Evolutionary conservation across 1,140 invertebrate species (phyloP), one percentile per base, ranked within the genome.

Genomic region (Helicoverpa armigera): DNA sequence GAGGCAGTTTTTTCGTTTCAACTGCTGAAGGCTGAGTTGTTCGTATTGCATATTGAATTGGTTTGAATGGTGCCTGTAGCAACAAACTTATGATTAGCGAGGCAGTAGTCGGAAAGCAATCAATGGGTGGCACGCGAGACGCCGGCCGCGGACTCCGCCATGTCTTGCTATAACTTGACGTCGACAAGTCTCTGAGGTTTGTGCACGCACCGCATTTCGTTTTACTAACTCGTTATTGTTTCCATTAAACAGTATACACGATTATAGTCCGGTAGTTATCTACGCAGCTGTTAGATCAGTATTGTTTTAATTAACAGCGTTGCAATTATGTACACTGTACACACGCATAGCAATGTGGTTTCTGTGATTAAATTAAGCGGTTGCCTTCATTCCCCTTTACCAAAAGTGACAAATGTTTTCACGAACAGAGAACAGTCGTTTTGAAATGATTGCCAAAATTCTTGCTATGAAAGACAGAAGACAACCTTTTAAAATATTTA

Each of bases 31-130:
- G 63, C 16, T 65, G 35, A 18, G 31, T 31, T 65, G 61, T 61
- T 61, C 58, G 23, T 65, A 31, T 43, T 65, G 63, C 63, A 48
- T 43, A 65, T 63, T 35, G 13, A 63, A 65, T 65, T 10, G 53
- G 53, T 54, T 54, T 54, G 12, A 65, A 48, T 13, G 31, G 35
- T 48, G 63, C 63, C 12, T 9, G 29, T 63, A 43, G 61, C 14
- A 35, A 65, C 63, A 65, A 43, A 65, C 14, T 63, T 63, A 65
- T 65, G 63, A 65, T 65, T 65, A 65, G 58, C 58, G 63, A 65
- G 63, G 63, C 63, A 65, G 63, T 16, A 65, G 63, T 43, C 5
- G 31, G 63, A 43, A 69, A 51, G 43, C 65, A 51, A 69, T 69
- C 65, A 50, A 4, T 69, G 31, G 31, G 3, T 35, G 63, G 63